phyloP scores from a whole-genome alignment of 2,113 vertebrate genomes.

The Rhizomys pruinosus region DNA sequence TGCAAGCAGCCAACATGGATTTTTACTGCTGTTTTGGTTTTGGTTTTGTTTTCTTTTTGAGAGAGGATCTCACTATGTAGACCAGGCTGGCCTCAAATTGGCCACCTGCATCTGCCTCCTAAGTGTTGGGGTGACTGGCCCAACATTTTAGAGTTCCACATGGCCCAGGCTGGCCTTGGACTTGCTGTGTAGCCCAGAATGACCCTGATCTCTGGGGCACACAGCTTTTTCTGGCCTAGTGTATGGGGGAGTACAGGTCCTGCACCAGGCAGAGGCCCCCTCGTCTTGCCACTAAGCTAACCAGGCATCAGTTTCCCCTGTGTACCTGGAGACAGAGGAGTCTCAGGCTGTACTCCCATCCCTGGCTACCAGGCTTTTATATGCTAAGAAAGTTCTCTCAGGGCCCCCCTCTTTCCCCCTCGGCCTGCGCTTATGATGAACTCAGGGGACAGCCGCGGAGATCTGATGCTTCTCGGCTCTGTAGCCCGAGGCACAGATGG shows the following conservation, averaged over 20 bases:
- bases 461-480: constrained; percentile 89
- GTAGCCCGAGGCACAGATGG: constrained; percentile 88
- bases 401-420: neutral
- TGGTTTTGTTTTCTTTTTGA: too few relatives aligned
- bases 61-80: neutral
- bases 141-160: too few relatives aligned
- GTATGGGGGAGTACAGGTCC: neutral
- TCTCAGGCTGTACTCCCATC: neutral
- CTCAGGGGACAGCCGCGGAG: constrained; percentile 84
- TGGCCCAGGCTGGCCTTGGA: neutral
- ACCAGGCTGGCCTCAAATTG: neutral
- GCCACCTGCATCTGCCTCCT: too few relatives aligned
- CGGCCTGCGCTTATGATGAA: constrained; percentile 87
- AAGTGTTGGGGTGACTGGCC: too few relatives aligned
- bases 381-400: constrained; percentile 89
- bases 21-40: neutral
- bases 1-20: too few relatives aligned
- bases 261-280: neutral
- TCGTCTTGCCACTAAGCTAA: neutral
- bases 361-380: constrained; percentile 85
- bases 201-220: neutral
- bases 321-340: neutral
- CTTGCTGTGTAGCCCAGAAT: neutral
- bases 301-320: constrained; percentile 55
- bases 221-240: neutral